Percentiles rank a stretch among this genome's conserved stretches.
Conservation (phyloP, 2,113 vertebrate species). For the Sturnira hondurensis region DNA sequence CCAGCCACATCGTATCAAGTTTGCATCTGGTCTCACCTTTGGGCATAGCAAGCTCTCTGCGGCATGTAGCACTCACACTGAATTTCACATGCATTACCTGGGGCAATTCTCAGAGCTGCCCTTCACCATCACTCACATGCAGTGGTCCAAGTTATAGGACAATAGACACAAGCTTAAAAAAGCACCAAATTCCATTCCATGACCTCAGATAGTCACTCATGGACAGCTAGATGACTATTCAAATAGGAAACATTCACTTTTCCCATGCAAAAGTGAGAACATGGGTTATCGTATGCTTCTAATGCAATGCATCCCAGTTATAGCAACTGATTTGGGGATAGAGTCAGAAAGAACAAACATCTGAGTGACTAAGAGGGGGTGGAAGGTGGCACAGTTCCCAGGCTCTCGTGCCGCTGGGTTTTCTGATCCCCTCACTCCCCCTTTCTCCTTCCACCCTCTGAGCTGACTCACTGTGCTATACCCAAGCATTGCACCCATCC, state of each 20-base stretch:
- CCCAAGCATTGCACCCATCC: background rate
- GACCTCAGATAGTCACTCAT: rapidly evolving
- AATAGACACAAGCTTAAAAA: background rate
- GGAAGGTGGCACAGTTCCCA: background rate
- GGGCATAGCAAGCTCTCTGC: background rate
- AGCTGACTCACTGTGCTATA: background rate
- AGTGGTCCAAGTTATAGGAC: background rate
- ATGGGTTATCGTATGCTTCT: background rate
- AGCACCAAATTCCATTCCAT: background rate
- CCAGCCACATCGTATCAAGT: background rate
- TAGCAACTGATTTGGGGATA: background rate
- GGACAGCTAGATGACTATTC: background rate
- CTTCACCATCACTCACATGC: background rate
- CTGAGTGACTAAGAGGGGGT: background rate
- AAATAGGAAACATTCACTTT: background rate
- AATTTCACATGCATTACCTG: background rate
- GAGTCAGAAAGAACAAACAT: background rate
- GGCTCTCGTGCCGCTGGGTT: background rate
- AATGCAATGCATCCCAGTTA: background rate
- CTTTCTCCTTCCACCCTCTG: background rate
- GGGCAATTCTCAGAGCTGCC: background rate
- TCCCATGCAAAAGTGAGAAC: background rate
- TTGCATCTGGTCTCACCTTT: background rate
- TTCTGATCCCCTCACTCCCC: background rate
- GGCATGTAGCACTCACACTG: background rate